A percentile compares a stretch with the other conserved stretches of the same genome.
phyloP scores from a whole-genome alignment of 2,113 vertebrate genomes.

The Siniperca knerii region DNA sequence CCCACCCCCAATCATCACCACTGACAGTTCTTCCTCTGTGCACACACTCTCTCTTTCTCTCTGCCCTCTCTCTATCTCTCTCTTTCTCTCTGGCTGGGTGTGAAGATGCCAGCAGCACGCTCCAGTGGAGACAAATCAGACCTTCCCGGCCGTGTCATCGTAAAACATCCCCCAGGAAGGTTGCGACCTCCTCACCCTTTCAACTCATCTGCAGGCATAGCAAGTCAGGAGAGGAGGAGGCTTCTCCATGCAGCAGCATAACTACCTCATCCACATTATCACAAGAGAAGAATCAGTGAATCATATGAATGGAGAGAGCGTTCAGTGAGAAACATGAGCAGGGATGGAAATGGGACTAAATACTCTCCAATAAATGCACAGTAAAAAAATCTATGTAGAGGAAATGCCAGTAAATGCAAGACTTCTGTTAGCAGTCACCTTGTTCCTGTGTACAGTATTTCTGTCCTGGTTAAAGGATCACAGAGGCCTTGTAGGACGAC shows the following conservation, averaged over 20 bases:
- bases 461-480: background rate
- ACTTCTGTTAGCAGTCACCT: constrained; percentile 30
- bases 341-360: constrained; percentile 33
- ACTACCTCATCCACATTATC: constrained; percentile 51
- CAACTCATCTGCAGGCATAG: constrained; percentile 78
- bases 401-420: constrained; percentile 25
- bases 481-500: background rate
- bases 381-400: constrained; percentile 8
- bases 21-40: constrained; percentile 27
- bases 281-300: constrained; percentile 24
- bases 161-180: constrained; percentile 84
- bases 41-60: constrained; percentile 27
- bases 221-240: constrained; percentile 41
- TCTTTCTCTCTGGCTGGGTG: constrained; percentile 61
- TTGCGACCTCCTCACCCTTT: constrained; percentile 85
- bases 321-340: constrained; percentile 10
- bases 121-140: constrained; percentile 83
- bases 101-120: constrained; percentile 80
- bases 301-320: background rate
- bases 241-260: constrained; percentile 70
- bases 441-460: constrained; percentile 24
- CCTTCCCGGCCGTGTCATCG: constrained; percentile 72
- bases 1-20: background rate
- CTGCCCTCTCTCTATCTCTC: constrained; percentile 39
- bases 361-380: background rate